Conservation (phyloP, 2,113 vertebrate genomes). For the Glaucomys volans region DNA sequence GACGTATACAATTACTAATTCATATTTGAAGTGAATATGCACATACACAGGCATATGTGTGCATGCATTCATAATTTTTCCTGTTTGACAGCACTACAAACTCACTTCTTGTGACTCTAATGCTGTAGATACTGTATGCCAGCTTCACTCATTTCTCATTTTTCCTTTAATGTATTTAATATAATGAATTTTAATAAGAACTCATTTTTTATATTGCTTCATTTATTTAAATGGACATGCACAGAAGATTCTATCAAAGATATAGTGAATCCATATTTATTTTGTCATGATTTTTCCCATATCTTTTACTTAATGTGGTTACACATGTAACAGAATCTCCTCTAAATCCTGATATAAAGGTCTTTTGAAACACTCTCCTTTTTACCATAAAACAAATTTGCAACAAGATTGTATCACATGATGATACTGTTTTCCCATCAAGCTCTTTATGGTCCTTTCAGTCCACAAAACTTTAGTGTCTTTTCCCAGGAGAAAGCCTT, state of each 20-base stretch:
- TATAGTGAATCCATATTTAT: accelerated
- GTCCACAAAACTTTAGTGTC: slow-evolving; percentile 82
- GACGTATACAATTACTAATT: background rate
- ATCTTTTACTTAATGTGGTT: background rate
- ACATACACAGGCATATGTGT: background rate
- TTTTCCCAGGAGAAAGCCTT: slow-evolving; percentile 85
- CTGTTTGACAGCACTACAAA: background rate
- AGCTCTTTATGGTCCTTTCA: slow-evolving; percentile 82
- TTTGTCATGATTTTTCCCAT: background rate
- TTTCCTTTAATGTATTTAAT: background rate
- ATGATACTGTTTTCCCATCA: slow-evolving; percentile 72
- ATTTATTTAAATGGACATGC: background rate
- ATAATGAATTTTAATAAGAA: background rate
- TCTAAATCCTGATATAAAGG: slow-evolving; percentile 36
- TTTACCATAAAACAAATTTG: slow-evolving; percentile 61
- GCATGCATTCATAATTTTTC: background rate
- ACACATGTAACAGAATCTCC: background rate
- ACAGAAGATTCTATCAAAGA: background rate
- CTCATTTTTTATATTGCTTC: background rate
- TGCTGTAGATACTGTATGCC: background rate
- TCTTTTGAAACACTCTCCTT: slow-evolving; percentile 52
- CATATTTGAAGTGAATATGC: background rate
- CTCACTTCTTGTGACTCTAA: background rate
- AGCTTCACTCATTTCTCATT: background rate
- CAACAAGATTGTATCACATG: slow-evolving; percentile 32